phyloP scores from a whole-genome alignment of 2,797 vertebrate species.

The Choloepus didactylus region DNA sequence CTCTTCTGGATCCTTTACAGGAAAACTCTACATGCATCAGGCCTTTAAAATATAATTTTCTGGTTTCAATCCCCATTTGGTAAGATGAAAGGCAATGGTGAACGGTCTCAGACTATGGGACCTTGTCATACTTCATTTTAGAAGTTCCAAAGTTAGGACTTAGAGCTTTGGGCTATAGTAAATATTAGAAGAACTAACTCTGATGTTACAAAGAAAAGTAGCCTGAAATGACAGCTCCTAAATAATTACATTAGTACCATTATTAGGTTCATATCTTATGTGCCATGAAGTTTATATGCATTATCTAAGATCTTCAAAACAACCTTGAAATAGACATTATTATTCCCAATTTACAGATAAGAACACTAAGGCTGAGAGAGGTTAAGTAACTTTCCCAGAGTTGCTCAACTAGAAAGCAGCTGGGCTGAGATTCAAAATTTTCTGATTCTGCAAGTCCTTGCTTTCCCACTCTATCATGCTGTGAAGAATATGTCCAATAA shows the following conservation, averaged over 20 bases:
- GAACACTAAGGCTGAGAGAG: not conserved
- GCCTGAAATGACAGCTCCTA: not conserved
- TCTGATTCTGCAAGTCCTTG: not conserved
- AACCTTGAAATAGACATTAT: slow-evolving; percentile 26
- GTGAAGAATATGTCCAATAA: slow-evolving; percentile 25
- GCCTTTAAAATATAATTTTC: not conserved
- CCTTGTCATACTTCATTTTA: slow-evolving; percentile 26
- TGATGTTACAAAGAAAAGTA: not conserved
- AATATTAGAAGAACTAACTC: not conserved
- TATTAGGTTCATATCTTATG: not conserved
- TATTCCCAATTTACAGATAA: not conserved
- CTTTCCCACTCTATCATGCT: not conserved
- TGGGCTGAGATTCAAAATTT: not conserved
- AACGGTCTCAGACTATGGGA: not conserved
- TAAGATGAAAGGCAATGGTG: not conserved
- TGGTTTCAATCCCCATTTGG: slow-evolving; percentile 16
- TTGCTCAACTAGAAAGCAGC: not conserved
- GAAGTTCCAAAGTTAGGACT: not conserved
- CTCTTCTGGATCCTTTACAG: not conserved
- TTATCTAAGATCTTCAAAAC: not conserved
- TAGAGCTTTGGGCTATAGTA: not conserved
- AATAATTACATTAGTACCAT: not conserved
- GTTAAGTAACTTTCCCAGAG: not conserved
- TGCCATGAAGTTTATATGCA: not conserved
- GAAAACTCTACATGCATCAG: not conserved